Percentiles rank a stretch among this genome's conserved stretches.
Evolutionary conservation across 2,888 invertebrate species (phyloP).

Genomic region (Pyralis farinalis): DNA sequence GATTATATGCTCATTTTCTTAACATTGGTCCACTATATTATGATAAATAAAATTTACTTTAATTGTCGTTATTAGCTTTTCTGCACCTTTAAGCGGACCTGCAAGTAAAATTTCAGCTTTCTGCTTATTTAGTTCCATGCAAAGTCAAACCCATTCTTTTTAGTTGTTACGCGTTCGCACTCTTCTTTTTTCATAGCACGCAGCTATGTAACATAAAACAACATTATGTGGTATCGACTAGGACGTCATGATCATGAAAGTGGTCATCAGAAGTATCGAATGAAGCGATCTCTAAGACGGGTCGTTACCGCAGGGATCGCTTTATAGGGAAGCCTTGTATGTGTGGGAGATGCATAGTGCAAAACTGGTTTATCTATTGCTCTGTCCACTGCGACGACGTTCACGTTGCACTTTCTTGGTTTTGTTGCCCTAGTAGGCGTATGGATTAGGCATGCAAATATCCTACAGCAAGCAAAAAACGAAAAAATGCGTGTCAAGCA

Average conservation of each 20-base stretch:
- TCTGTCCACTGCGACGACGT: conserved; percentile 22
- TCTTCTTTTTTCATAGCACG: background rate
- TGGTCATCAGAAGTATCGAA: conserved; percentile 58
- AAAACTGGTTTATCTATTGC: conserved; percentile 68
- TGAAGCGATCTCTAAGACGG: conserved; percentile 66
- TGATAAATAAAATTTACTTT: background rate
- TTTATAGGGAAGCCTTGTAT: conserved; percentile 61
- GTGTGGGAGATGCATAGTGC: conserved; percentile 66
- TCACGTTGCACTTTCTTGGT: conserved; percentile 24
- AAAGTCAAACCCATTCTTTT: no score
- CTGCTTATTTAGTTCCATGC: no score
- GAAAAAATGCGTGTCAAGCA: conserved; percentile 12
- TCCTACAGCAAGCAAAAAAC: conserved; percentile 16
- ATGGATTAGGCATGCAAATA: conserved; percentile 8
- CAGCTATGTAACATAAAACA: conserved; percentile 17
- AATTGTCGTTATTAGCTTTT: no score
- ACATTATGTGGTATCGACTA: conserved; percentile 31
- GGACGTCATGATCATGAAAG: conserved; percentile 41
- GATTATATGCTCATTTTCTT: conserved; percentile 37
- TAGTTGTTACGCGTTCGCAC: no score
- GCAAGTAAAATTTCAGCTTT: no score
- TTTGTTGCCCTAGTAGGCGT: conserved; percentile 46
- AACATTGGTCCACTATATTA: conserved; percentile 13
- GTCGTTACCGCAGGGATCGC: conserved; percentile 59
- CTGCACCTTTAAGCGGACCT: no score